Evolutionary conservation across 30 jellyfish, hydroid and myxozoan species (phyloP).

Genomic region (Pseudorhiza aurosa): DNA sequence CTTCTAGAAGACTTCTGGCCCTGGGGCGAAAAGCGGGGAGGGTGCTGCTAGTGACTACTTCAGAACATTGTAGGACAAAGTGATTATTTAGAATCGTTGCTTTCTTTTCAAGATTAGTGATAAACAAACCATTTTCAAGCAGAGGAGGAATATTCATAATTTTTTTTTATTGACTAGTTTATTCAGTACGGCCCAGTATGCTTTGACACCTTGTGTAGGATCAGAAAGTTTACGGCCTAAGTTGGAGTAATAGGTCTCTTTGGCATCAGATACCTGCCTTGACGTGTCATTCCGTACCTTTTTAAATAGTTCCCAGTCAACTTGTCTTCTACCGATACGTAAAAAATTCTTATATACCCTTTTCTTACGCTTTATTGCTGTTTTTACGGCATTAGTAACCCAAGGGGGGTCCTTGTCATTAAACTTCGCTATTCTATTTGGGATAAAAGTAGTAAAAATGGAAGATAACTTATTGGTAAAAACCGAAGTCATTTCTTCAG

Average conservation of each 20-base stretch:
- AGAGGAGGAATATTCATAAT: constrained; percentile 3
- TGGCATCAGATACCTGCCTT: background rate
- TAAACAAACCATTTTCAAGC: background rate
- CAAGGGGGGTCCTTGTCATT: constrained; percentile 32
- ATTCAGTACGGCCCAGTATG: constrained; percentile 28
- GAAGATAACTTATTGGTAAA: background rate
- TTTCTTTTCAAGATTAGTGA: constrained; percentile 2
- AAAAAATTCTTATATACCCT: background rate
- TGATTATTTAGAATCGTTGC: constrained; percentile 17
- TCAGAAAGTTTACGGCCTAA: constrained; percentile 49
- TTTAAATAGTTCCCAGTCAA: constrained; percentile 16
- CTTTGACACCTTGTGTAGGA: constrained; percentile 44
- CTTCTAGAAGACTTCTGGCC: constrained; percentile 14
- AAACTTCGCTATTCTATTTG: constrained; percentile 10
- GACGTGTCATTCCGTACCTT: constrained; percentile 14
- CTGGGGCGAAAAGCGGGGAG: constrained; percentile 46
- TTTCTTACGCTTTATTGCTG: constrained; percentile 25
- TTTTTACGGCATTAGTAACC: constrained; percentile 12
- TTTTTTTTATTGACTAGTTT: constrained; percentile 12
- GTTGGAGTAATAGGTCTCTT: constrained; percentile 16
- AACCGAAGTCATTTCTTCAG: constrained; percentile 14
- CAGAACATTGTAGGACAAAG: constrained; percentile 54
- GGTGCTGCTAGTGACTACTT: constrained; percentile 35
- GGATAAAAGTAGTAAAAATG: background rate
- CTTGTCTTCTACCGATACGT: constrained; percentile 12